A percentile compares a stretch with the other conserved stretches of the same genome.
Evolutionary conservation across 2,888 invertebrate genomes (phyloP).

Genomic region (Plagodis pulveraria): DNA sequence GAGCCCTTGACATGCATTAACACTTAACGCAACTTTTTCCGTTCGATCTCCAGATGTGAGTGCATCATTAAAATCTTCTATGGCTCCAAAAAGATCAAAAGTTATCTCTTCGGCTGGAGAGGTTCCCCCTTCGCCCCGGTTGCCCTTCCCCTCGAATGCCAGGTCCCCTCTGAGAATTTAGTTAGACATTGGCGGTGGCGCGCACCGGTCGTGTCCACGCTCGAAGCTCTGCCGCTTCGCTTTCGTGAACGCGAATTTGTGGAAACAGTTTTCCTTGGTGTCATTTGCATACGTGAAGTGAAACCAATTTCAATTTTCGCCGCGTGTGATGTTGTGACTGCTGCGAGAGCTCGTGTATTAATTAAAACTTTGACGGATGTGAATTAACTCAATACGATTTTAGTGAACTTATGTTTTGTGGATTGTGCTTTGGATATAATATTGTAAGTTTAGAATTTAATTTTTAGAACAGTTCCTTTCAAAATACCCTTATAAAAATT

Average conservation of each 20-base stretch:
- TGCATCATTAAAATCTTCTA: conserved; percentile 83
- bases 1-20: conserved; percentile 83
- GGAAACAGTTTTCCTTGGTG: conserved; percentile 73
- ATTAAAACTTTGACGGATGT: conserved; percentile 50
- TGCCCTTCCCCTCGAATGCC: conserved; percentile 58
- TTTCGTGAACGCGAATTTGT: conserved; percentile 56
- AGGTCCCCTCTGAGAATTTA: conserved; percentile 61
- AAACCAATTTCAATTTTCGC: conserved; percentile 67
- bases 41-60: conserved; percentile 77
- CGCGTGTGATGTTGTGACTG: conserved; percentile 64
- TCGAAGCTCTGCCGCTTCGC: conserved; percentile 25
- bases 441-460: conserved; percentile 36
- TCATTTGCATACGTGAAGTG: conserved; percentile 77
- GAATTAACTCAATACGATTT: conserved; percentile 52
- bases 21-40: conserved; percentile 81
- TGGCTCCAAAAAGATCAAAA: conserved; percentile 83
- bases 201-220: conserved; percentile 52
- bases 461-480: neutral
- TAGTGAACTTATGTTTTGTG: conserved; percentile 52
- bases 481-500: too few species aligned
- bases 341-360: conserved; percentile 42
- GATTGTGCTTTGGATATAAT: conserved; percentile 56
- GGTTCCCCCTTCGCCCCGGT: conserved; percentile 60
- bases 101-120: conserved; percentile 78
- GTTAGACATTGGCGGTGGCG: conserved; percentile 68